Evolutionary conservation across 2,888 invertebrate genomes (phyloP), one percentile per base, ranked within the genome.

Genomic region (Lampropteryx suffumata): DNA sequence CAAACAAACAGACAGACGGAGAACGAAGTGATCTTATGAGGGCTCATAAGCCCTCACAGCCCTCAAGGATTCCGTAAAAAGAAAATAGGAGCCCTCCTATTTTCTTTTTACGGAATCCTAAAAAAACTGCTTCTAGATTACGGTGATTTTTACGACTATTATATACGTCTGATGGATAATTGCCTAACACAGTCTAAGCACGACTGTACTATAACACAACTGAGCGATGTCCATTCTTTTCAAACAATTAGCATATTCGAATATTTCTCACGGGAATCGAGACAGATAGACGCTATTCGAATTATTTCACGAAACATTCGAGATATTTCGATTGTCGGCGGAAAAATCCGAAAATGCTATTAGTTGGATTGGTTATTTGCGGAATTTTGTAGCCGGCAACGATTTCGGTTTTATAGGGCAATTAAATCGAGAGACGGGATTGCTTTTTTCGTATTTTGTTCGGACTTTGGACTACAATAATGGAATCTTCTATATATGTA

Each of bases 251-350:
- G 62, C 65, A 65, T 67, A 66, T 63, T 61, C 54, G 56, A 64
- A 57, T 51, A 47, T 65, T 74, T 75, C 74, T 69, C 74, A 75
- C 69, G 74, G 73, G 73, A 75, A 75, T 57, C 61, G 52, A 48
- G 49, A 54, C 42, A 29, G 29, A 52, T 53, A 50, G 45, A 35
- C 32, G 41, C 33, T 30, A 55, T 70, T 65, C 62, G 57, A 61
- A 54, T 65, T 61, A 47, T 56, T 55, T 51, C 50, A 45, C 33
- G 30, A 50, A 40, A 50, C 44, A 56, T 63, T 55, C 46, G 37
- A 57, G 52, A 49, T 58, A 69, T 71, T 72, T 66, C 43, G 50
- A 57, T 60, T 50, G 57, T 51, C 29, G 33, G 26, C 17, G 41
- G 46, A 54, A 55, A 49, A 50, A 32, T 28, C 28, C 39, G 42